These are phyloP conservation scores for Nephila pilipes DNA, from an alignment of 1,140 invertebrate genomes.

Conservation along the genomic window DNA sequence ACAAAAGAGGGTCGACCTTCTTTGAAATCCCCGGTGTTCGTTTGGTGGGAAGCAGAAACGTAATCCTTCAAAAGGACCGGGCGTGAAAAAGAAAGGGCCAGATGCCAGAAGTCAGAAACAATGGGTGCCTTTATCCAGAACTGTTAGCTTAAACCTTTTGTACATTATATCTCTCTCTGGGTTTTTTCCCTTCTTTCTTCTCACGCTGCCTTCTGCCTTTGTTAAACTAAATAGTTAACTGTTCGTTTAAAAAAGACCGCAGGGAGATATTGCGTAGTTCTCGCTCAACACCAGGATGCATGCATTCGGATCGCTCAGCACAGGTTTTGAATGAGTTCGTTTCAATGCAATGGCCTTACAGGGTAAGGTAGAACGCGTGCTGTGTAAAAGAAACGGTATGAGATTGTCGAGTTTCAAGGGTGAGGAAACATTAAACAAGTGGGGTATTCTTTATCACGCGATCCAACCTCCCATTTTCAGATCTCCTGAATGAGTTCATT, in stretches of 20 bases:
- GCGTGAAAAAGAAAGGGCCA: not conserved
- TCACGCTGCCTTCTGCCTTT: not conserved
- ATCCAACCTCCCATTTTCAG: too few species aligned
- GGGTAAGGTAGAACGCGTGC: too few species aligned
- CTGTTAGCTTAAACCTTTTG: slow-evolving; percentile 52
- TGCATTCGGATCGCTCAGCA: not conserved
- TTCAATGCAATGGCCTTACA: not conserved
- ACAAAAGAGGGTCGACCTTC: slow-evolving; percentile 25
- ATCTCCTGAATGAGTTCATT: too few species aligned
- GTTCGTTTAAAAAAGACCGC: not conserved
- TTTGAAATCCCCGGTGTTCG: slow-evolving; percentile 12
- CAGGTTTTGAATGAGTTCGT: not conserved
- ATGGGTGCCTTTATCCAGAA: slow-evolving; percentile 25
- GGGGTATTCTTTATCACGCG: too few species aligned
- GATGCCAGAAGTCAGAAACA: not conserved
- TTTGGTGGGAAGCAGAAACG: slow-evolving; percentile 30
- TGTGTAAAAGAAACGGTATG: too few species aligned
- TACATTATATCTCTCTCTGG: slow-evolving; percentile 12
- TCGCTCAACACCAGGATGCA: not conserved
- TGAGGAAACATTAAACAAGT: too few species aligned
- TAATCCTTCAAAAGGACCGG: slow-evolving; percentile 13
- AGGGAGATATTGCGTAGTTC: not conserved
- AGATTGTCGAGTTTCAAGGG: too few species aligned
- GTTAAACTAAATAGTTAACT: slow-evolving; percentile 35
- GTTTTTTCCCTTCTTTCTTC: not conserved